Percentiles rank a stretch among this genome's conserved stretches.
Evolutionary conservation across 2,797 vertebrate species (phyloP).

Genomic region (Alauda arvensis): DNA sequence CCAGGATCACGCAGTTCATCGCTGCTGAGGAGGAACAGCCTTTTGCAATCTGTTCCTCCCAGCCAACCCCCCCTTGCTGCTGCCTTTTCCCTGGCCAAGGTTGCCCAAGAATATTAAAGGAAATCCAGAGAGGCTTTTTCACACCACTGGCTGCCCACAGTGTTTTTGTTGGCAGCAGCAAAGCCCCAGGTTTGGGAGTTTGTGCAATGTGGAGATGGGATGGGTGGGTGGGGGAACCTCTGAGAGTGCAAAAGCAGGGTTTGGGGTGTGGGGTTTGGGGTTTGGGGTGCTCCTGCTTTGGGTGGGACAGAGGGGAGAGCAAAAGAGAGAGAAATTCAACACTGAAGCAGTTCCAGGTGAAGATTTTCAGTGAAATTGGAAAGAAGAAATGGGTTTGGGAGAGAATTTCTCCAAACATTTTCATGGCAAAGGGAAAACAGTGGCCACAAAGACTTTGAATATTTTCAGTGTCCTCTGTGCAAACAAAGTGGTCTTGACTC

Average conservation of each 20-base stretch:
- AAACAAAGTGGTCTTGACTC: background rate
- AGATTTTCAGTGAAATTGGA: background rate
- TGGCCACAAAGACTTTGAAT: background rate
- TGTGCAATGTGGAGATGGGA: background rate
- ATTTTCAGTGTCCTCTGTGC: background rate
- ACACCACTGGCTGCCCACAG: background rate
- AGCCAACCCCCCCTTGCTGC: background rate
- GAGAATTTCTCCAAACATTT: background rate
- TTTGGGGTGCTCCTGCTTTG: background rate
- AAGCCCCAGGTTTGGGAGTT: background rate
- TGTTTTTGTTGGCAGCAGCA: background rate
- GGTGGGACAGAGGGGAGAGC: background rate
- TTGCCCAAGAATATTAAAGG: background rate
- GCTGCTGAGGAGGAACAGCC: background rate
- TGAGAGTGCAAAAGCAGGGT: background rate
- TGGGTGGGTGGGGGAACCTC: background rate
- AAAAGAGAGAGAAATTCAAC: background rate
- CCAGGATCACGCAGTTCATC: background rate
- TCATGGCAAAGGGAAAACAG: background rate
- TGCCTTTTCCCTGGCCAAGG: background rate
- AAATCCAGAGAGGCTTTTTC: background rate
- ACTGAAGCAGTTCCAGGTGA: background rate
- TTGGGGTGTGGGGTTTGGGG: background rate
- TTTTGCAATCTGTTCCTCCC: background rate
- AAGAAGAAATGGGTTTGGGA: background rate